phyloP scores from a whole-genome alignment of 2,888 invertebrate genomes.

The Malthinus flaveolus region DNA sequence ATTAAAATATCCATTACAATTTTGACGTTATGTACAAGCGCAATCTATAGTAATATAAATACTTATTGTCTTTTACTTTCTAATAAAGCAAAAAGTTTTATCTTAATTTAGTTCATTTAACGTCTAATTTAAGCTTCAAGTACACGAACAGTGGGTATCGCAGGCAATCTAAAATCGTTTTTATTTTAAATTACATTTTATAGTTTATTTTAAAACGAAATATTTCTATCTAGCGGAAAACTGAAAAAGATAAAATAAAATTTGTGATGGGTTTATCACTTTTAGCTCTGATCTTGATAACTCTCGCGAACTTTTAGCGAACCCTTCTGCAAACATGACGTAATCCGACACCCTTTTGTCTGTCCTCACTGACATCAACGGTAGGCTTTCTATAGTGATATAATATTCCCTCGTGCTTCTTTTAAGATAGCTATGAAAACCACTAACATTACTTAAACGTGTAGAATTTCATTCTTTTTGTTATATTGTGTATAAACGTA shows the following conservation, averaged over 20 bases:
- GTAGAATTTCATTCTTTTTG: neutral
- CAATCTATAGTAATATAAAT: no score
- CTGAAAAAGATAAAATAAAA: neutral
- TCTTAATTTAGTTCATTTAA: no score
- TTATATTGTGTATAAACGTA: no score
- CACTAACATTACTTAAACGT: neutral
- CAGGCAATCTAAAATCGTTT: no score
- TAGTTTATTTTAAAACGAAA: no score
- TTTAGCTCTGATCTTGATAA: conserved; percentile 23
- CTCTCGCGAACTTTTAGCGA: conserved; percentile 14
- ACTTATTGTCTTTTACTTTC: no score
- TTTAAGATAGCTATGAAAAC: conserved; percentile 6
- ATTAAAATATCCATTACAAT: no score
- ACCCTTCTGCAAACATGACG: conserved; percentile 22
- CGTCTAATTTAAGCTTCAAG: no score
- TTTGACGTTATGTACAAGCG: no score
- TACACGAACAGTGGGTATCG: no score
- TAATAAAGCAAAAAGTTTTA: no score
- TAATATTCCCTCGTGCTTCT: conserved; percentile 11
- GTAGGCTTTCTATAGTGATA: conserved; percentile 11
- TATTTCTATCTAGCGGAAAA: neutral
- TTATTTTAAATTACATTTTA: no score
- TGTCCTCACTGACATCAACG: conserved; percentile 17
- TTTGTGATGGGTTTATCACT: conserved; percentile 8
- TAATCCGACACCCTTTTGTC: conserved; percentile 29